Evolutionary conservation across 2,888 invertebrate genomes (phyloP).

Genomic region (Shargacucullia verbasci): DNA sequence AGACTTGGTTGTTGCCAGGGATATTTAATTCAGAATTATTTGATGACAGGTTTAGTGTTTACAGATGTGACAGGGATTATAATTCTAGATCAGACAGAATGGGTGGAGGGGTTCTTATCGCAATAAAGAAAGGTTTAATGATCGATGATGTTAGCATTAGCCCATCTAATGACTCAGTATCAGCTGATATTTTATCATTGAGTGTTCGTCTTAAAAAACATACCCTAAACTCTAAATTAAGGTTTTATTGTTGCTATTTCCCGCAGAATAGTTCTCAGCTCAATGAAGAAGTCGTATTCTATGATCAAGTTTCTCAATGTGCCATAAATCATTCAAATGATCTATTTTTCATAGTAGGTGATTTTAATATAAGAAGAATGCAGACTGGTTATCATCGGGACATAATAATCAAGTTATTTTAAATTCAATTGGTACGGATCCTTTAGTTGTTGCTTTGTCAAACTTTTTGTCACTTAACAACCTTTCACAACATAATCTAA

Average conservation of each 20-base stretch:
- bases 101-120: constrained; percentile 6
- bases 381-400: constrained; percentile 2
- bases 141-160: background rate
- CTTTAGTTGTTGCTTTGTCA: too few species aligned
- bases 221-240: background rate
- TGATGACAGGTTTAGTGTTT: constrained; percentile 4
- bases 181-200: constrained; percentile 7
- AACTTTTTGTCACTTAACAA: too few species aligned
- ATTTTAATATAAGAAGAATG: constrained; percentile 12
- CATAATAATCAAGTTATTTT: background rate
- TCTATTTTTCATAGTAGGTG: constrained; percentile 5
- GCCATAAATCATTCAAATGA: constrained; percentile 1
- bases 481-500: too few species aligned
- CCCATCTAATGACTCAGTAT: constrained; percentile 2
- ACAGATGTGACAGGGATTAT: constrained; percentile 10
- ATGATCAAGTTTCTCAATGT: constrained; percentile 5
- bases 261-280: constrained; percentile 3
- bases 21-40: constrained; percentile 9
- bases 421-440: too few species aligned
- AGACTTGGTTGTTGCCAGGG: too few species aligned
- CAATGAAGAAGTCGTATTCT: background rate
- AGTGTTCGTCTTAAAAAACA: background rate
- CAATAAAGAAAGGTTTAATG: constrained; percentile 1
- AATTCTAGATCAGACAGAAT: constrained; percentile 4
- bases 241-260: constrained; percentile 6